A percentile compares a stretch with the other conserved stretches of the same genome.
These are phyloP conservation scores for Turritopsis dohrnii DNA, from an alignment of 30 jellyfish, hydroid and myxozoan species.

Conservation along the genomic window DNA sequence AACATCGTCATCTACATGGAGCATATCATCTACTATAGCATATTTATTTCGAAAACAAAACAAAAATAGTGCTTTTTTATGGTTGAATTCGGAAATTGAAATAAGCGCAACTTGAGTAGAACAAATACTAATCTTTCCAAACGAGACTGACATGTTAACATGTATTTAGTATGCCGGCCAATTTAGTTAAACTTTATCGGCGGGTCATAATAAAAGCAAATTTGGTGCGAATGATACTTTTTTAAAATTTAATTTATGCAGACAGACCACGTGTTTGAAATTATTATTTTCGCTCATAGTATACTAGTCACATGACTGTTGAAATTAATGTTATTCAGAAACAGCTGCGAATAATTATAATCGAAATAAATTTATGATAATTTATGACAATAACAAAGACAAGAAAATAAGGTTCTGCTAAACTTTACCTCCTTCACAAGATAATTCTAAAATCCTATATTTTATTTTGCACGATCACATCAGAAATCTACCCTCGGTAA, in stretches of 20 bases:
- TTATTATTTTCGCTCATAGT: neutral
- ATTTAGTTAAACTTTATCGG: neutral
- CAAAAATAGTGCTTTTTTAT: neutral
- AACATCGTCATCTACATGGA: neutral
- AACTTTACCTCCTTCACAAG: neutral
- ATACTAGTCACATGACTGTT: neutral
- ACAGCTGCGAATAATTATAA: neutral
- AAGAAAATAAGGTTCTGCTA: neutral
- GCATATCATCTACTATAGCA: neutral
- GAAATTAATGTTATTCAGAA: neutral
- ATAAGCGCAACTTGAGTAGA: neutral
- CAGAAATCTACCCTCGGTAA: neutral
- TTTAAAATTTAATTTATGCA: constrained; percentile 1
- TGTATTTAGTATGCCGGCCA: neutral
- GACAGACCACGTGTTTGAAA: neutral
- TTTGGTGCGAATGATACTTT: neutral
- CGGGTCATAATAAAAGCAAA: constrained; percentile 4
- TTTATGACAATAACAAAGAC: neutral
- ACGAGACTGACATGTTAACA: neutral
- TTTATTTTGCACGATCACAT: neutral
- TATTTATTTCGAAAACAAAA: neutral
- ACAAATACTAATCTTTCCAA: too few species aligned
- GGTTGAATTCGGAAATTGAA: neutral
- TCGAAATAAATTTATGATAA: neutral
- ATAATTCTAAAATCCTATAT: neutral